phyloP scores from a whole-genome alignment of 1,140 invertebrate genomes.

The Drosophila repletoides region DNA sequence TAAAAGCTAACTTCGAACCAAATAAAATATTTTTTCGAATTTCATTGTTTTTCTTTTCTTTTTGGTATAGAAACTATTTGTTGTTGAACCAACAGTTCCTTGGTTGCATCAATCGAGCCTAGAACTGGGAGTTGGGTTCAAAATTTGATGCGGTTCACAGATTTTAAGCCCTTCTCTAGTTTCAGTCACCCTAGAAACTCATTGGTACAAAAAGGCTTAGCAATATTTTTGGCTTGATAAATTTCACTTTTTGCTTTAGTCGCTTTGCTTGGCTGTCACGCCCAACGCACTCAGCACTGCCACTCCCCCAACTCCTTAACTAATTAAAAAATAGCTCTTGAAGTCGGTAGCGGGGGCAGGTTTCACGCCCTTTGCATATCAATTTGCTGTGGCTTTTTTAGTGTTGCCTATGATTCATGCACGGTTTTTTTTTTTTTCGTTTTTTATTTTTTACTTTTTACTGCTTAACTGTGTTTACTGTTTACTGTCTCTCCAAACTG shows the following conservation, averaged over 20 bases:
- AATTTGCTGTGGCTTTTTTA: constrained; percentile 47
- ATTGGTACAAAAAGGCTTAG: too few relatives aligned
- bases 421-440: constrained; percentile 31
- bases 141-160: too few relatives aligned
- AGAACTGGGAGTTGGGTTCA: too few relatives aligned
- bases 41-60: too few relatives aligned
- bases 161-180: constrained; percentile 1
- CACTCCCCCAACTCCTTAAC: constrained; percentile 29
- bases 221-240: too few relatives aligned
- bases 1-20: too few relatives aligned
- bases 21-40: too few relatives aligned
- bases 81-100: too few relatives aligned
- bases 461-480: constrained; percentile 13
- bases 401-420: constrained; percentile 64
- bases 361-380: constrained; percentile 62
- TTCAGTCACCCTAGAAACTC: too few relatives aligned
- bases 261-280: constrained; percentile 19
- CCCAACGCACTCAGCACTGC: constrained; percentile 11
- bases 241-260: constrained; percentile 39
- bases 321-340: constrained; percentile 41
- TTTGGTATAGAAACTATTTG: too few relatives aligned
- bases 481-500: constrained; percentile 55
- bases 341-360: neutral
- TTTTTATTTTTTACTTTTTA: constrained; percentile 3
- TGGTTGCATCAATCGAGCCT: too few relatives aligned